These are phyloP conservation scores for Gastrophysa polygoni DNA, from an alignment of 2,888 invertebrate species.

Conservation along the genomic window DNA sequence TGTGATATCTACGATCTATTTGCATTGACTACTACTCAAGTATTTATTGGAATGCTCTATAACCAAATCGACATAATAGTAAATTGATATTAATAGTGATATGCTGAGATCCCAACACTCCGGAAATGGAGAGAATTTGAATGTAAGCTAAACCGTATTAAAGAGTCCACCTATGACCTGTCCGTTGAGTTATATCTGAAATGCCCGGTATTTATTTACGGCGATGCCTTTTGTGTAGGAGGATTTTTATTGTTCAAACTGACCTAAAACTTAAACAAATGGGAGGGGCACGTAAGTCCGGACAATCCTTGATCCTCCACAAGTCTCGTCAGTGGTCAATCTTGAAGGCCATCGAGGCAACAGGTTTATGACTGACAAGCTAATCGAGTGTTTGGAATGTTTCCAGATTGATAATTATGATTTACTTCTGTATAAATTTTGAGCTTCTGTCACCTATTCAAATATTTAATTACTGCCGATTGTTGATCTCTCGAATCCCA, in stretches of 20 bases:
- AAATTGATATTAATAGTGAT: too few species aligned
- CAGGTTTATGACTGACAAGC: too few species aligned
- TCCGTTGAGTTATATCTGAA: constrained; percentile 43
- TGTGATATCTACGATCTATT: too few species aligned
- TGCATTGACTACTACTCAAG: too few species aligned
- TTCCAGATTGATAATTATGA: too few species aligned
- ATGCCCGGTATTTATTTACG: constrained; percentile 42
- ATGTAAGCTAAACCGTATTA: constrained; percentile 38
- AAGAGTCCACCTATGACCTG: constrained; percentile 39
- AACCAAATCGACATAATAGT: too few species aligned
- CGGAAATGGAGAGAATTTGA: constrained; percentile 16
- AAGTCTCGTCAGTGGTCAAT: neutral
- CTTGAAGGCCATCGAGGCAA: neutral
- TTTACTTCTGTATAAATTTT: too few species aligned
- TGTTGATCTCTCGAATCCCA: too few species aligned
- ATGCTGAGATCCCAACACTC: constrained; percentile 5
- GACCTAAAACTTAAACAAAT: constrained; percentile 43
- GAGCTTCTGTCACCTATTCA: too few species aligned
- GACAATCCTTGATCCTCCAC: neutral
- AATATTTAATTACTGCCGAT: too few species aligned
- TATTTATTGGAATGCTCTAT: too few species aligned
- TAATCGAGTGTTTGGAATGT: too few species aligned
- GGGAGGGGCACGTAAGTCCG: constrained; percentile 11
- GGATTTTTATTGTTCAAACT: constrained; percentile 44
- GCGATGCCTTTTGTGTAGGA: constrained; percentile 39